Evolutionary conservation across 2,888 invertebrate species (phyloP).

Genomic region (Geotrupes spiniger): DNA sequence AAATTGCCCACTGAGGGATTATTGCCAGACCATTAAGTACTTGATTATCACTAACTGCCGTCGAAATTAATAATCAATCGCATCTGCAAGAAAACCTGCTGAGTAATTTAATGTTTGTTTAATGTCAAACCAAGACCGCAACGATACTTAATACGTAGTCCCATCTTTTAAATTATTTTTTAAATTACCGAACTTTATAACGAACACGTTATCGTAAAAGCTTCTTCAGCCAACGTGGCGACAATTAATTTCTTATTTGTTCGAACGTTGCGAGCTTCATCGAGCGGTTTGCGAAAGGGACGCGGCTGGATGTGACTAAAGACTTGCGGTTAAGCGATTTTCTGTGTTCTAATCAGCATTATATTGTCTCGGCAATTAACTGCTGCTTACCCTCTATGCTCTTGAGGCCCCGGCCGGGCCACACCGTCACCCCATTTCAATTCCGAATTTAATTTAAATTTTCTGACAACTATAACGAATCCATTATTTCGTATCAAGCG

Average conservation of each 20-base stretch:
- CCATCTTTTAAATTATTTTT: no score
- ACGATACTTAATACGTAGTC: no score
- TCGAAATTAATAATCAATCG: slow-evolving; percentile 2
- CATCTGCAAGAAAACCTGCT: not conserved
- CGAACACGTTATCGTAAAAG: no score
- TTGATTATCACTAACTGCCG: not conserved
- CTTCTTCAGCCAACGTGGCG: no score
- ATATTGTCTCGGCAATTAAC: slow-evolving; percentile 44
- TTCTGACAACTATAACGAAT: slow-evolving; percentile 6
- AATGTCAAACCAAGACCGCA: no score
- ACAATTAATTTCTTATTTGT: no score
- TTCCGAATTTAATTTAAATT: slow-evolving; percentile 8
- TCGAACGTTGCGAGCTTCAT: no score
- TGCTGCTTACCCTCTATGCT: slow-evolving; percentile 24
- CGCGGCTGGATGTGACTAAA: slow-evolving; percentile 10
- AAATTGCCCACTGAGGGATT: slow-evolving; percentile 1
- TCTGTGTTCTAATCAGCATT: slow-evolving; percentile 44
- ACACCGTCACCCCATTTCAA: slow-evolving; percentile 14
- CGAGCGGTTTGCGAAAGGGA: no score
- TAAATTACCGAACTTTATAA: no score
- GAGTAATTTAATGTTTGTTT: no score
- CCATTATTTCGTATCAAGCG: not conserved
- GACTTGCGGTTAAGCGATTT: slow-evolving; percentile 45
- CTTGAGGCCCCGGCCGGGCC: slow-evolving; percentile 12
- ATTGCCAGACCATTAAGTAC: not conserved